Base-by-base conservation (phyloP, 2,888 invertebrate genomes). In the Arctia plantaginis region DNA sequence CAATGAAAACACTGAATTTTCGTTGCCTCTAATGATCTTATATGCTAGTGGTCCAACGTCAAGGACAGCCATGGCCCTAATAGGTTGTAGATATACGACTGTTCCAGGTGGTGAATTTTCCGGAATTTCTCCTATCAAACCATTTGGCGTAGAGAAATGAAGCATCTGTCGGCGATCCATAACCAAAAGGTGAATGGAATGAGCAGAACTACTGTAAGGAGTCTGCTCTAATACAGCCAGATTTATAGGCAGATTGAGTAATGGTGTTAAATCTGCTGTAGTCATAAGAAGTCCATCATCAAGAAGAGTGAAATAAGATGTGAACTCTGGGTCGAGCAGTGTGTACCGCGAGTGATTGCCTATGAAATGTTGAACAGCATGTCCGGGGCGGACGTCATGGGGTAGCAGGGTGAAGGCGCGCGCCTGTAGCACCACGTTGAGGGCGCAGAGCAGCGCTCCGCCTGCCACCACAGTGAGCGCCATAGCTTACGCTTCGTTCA, bases 251-350 rank as follows among this genome's bases (percentile, higher is more conserved):
- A 97, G 97, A 90, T 98, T 97, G 77, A 98, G 97, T 78, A 99
- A 94, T 23, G 98, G 98, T 72, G 97, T 97, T 65, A 99, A 96
- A 89, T 98, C 98, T 62, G 98, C 97, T 41, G 98, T 98, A 67
- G 98, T 98, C 98, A 99, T 99, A 75, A 99, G 97, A 74, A 98
- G 97, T 71, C 99, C 99, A 91, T 98, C 98, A 82, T 97, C 97
- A 75, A 99, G 96, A 82, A 99, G 97, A 18, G 99, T 98, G 93
- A 99, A 99, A 93, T 97, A 98, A 83, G 98, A 97, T 68, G 98
- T 97, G 91, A 97, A 98, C 80, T 97, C 98, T 70, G 98, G 98
- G 88, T 98, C 98, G 87, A 98, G 93, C 82, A 96, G 92, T 74
- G 96, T 96, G 87, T 96, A 96, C 78, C 96, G 92, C 72, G 94